These are phyloP conservation scores for Agrypnus murinus DNA, from an alignment of 2,888 invertebrate genomes.

Conservation along the genomic window DNA sequence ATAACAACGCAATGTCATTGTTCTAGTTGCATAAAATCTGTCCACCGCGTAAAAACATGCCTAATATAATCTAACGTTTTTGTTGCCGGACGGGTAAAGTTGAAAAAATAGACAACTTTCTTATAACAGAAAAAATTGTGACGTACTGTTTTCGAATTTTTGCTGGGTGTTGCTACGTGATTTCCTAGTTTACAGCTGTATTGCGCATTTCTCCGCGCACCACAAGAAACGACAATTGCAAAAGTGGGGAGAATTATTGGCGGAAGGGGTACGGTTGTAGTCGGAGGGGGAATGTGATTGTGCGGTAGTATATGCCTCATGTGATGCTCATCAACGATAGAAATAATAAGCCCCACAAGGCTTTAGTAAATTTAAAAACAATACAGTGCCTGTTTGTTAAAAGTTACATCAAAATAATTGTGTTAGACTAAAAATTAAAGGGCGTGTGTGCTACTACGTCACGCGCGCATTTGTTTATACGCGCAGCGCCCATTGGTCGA, in stretches of 20 bases:
- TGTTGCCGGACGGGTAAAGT: no score
- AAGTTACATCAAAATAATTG: slow-evolving; percentile 9
- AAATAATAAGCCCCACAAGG: slow-evolving; percentile 22
- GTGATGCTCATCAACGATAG: slow-evolving; percentile 37
- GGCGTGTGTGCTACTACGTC: slow-evolving; percentile 68
- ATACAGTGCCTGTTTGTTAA: slow-evolving; percentile 4
- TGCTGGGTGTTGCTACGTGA: slow-evolving; percentile 21
- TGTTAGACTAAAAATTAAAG: slow-evolving; percentile 33
- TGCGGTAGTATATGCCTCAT: slow-evolving; percentile 29
- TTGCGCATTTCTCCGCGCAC: slow-evolving; percentile 52
- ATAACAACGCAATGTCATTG: no score
- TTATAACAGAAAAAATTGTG: not conserved
- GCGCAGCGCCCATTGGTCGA: slow-evolving; percentile 71
- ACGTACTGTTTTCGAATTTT: slow-evolving; percentile 18
- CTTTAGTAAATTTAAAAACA: not conserved
- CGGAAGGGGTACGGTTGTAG: slow-evolving; percentile 33
- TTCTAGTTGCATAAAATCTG: no score
- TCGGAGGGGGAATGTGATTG: slow-evolving; percentile 40
- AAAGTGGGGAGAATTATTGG: slow-evolving; percentile 39
- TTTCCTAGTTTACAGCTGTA: slow-evolving; percentile 26
- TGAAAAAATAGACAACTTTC: no score
- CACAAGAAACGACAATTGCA: slow-evolving; percentile 51
- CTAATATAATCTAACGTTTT: no score
- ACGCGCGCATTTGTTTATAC: slow-evolving; percentile 66
- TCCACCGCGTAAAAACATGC: no score